These are phyloP conservation scores for Digitonthophagus gazella DNA, from an alignment of 2,888 invertebrate species.

Conservation along the genomic window DNA sequence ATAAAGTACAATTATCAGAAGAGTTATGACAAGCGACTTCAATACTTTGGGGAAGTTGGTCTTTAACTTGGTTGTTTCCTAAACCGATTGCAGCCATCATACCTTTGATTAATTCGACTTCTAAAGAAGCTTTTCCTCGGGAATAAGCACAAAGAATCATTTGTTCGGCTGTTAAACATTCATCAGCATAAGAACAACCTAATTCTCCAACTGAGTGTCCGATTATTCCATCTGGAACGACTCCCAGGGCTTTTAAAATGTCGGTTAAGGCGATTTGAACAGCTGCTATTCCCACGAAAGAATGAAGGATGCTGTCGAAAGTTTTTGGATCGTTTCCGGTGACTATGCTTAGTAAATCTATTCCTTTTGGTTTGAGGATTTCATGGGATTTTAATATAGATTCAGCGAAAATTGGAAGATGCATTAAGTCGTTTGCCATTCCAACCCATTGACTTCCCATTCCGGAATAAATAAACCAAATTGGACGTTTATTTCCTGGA, in stretches of 20 bases:
- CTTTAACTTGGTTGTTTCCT: slow-evolving; percentile 56
- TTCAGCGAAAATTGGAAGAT: slow-evolving; percentile 63
- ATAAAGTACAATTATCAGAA: slow-evolving; percentile 72
- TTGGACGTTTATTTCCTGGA: slow-evolving; percentile 51
- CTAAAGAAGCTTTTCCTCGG: slow-evolving; percentile 73
- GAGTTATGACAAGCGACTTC: slow-evolving; percentile 81
- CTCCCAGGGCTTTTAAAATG: slow-evolving; percentile 58
- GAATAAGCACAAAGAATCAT: slow-evolving; percentile 83
- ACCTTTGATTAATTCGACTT: slow-evolving; percentile 68
- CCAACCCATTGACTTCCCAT: slow-evolving; percentile 76
- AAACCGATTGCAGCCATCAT: slow-evolving; percentile 87
- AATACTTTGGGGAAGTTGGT: slow-evolving; percentile 65
- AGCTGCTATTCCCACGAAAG: slow-evolving; percentile 75
- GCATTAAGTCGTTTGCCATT: slow-evolving; percentile 67
- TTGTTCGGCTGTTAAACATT: slow-evolving; percentile 83
- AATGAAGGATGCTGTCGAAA: slow-evolving; percentile 66
- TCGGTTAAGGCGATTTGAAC: slow-evolving; percentile 58
- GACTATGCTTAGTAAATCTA: slow-evolving; percentile 63
- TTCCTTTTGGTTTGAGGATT: slow-evolving; percentile 58
- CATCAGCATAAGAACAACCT: slow-evolving; percentile 94
- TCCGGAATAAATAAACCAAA: slow-evolving; percentile 71
- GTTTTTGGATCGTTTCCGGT: slow-evolving; percentile 57
- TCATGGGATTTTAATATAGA: slow-evolving; percentile 61
- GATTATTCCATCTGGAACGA: slow-evolving; percentile 69
- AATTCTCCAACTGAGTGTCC: slow-evolving; percentile 95